Base-by-base conservation (phyloP, 2,888 invertebrate genomes). In the Rhaphigaster nebulosa region DNA sequence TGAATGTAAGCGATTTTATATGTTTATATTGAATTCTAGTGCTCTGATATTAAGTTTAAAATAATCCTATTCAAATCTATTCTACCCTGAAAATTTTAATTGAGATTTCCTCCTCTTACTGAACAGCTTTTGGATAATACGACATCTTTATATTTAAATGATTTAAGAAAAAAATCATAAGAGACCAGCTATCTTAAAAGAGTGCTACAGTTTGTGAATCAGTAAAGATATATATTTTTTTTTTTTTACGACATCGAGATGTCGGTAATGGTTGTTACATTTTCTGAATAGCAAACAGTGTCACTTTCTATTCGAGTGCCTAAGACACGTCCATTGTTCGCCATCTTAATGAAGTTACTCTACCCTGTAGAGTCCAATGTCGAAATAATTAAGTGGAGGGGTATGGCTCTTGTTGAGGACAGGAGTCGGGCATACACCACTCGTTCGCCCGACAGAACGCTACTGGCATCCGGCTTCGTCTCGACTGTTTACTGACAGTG, bases 211-310 rank as follows among this genome's bases (percentile, higher is more conserved):
- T 38, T 38, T 8, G 20, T 20, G 38, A 38, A 76, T 76, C 70
- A 34, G 18, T 1, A 6, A 34, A 15, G 29, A 29, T n/a, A 10
- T 56, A 54, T 56, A 3, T 60, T n/a, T 60, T 60, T n/a, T 6
- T 76, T 76, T 29, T 65, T 65, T 76, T 76, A 38, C 70, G 70
- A 38, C 70, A 76, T 76, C 34, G 0, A 6, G 70, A 76, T 76
- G 70, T 76, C 20, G 70, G 70, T 76, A 76, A 76, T 76, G 70
- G 70, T 8, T 0, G 70, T 20, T 38, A 76, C 70, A 76, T 76
- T 76, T 76, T 38, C 34, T 76, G 70, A 76, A 76, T 76, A 76
- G 34, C 34, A 76, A 76, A 76, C 70, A 76, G 70, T 76, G 38
- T 20, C 70, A 76, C 70, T 76, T 76, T 76, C 70, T 65, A 65